Evolutionary conservation across 2,113 vertebrate genomes (phyloP).

Genomic region (Xiphophorus couchianus): DNA sequence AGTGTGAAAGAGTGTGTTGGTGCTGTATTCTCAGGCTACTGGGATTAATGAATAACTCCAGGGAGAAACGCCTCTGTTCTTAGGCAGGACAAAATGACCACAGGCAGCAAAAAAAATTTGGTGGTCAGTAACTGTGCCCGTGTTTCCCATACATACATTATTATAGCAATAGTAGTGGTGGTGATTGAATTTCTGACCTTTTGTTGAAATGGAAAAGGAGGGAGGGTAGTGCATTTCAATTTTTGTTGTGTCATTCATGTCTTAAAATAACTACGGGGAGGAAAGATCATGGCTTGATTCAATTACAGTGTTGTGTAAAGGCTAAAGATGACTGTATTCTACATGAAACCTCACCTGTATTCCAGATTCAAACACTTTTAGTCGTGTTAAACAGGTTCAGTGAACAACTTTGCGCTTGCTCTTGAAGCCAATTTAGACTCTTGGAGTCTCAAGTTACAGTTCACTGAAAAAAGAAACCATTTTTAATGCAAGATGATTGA

Average conservation of each 20-base stretch:
- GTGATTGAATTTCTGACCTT: conserved; percentile 87
- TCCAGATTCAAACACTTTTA: conserved; percentile 50
- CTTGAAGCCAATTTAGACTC: conserved; percentile 22
- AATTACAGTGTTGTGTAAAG: conserved; percentile 74
- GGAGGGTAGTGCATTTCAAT: conserved; percentile 72
- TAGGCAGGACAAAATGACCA: conserved; percentile 76
- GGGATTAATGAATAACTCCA: conserved; percentile 75
- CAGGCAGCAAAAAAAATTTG: conserved; percentile 78
- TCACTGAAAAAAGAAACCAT: too few species aligned
- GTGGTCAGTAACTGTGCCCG: conserved; percentile 74
- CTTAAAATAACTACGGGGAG: conserved; percentile 81
- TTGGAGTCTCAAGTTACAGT: conserved; percentile 17
- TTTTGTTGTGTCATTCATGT: conserved; percentile 81
- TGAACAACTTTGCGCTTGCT: conserved; percentile 14
- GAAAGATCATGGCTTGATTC: conserved; percentile 81
- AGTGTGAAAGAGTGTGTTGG: conserved; percentile 51
- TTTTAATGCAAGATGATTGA: not conserved
- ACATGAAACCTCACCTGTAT: conserved; percentile 67
- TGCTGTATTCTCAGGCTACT: conserved; percentile 44
- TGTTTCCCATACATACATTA: conserved; percentile 82
- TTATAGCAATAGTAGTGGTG: conserved; percentile 77
- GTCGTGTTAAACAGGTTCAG: conserved; percentile 42
- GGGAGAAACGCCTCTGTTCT: conserved; percentile 75
- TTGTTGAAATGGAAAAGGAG: conserved; percentile 79
- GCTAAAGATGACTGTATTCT: conserved; percentile 75